Evolutionary conservation across 2,888 invertebrate species (phyloP), one percentile per base, ranked within the genome.

Genomic region (Teleiodes luculella): DNA sequence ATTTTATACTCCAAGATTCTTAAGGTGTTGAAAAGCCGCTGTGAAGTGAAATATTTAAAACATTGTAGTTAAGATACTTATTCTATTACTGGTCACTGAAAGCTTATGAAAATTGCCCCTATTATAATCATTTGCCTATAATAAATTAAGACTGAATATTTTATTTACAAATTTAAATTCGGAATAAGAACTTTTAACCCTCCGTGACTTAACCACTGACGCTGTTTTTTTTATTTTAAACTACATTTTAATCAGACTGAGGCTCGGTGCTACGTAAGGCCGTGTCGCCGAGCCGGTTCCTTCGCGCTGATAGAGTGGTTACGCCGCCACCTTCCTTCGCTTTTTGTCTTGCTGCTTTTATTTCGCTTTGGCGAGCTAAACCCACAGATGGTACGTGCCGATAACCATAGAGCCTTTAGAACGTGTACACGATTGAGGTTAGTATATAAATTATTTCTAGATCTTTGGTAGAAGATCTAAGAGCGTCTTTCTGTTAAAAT

Each of bases 251-350:
- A 18, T 39, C 18, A 18, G 10, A 16, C 6, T 16, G 16, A 18
- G 51, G 28, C 55, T 55, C 55, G 56, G 51, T 48, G 20, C 36
- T 47, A 53, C 49, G 41, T 14, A 48, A 35, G 20, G 20, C 28
- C 43, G 31, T 39, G 35, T 30, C 13, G 36, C 30, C 10, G 24
- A n/a, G 43, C 43, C 43, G 43, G 43, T 43, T 43, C 24, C 20
- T 43, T 43, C 18, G 24, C 43, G 20, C 43, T n/a, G 43, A 43
- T 43, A 43, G 24, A 43, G 43, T 43, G 18, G 43, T 43, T 43
- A 28, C 24, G 11, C 43, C 24, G 43, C 43, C 43, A 43, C 43
- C 43, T 39, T 43, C 43, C 20, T 20, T 43, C 20, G 18, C n/a
- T 43, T 43, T 20, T 43, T 10, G 43, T 20, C 43, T 11, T 20